Base-by-base conservation (phyloP, 2,797 vertebrate species). In the Vireo griseus region DNA sequence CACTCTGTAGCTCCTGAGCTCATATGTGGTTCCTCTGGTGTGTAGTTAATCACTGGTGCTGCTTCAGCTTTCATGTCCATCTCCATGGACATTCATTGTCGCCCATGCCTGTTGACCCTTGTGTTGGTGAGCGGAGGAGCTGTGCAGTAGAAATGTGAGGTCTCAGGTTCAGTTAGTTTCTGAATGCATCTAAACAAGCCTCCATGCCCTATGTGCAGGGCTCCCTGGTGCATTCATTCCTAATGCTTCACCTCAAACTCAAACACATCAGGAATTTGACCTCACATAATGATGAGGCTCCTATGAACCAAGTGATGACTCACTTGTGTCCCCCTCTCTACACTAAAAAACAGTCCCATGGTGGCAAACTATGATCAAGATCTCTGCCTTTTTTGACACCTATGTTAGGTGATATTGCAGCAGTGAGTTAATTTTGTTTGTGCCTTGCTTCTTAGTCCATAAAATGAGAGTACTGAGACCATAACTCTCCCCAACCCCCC, bases 381-480 rank as follows among this genome's bases (percentile, higher is more conserved):
- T 57, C 48, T 69, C 35, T 85, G 75, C 54, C 63, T 65, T 83
- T 79, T 92, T 52, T 90, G 57, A 47, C 35, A 47, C 10, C 24
- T 7, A 5, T 76, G 44, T 59, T 63, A 74, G 37, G 28, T 48
- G 26, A 67, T 83, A 54, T 0, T 58, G 79, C 83, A 33, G 42
- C 45, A 51, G 10, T 57, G n/a, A 59, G 20, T 74, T 90, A 2
- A 33, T 69, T 71, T 88, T 61, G 42, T 68, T 80, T 86, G 39
- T 83, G 84, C 48, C 25, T 89, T 57, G 39, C 39, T 80, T 83
- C 82, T 74, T 29, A 65, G 72, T 83, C 22, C 44, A 17, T 83
- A 68, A 90, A 94, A 92, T 47, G 35, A 44, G 68, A 59, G 29
- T 50, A 80, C 78, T 16, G 61, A 91, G 61, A 74, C 69, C 39